Evolutionary conservation across 2,797 vertebrate genomes (phyloP).

Genomic region (Macrochelys suwanniensis): DNA sequence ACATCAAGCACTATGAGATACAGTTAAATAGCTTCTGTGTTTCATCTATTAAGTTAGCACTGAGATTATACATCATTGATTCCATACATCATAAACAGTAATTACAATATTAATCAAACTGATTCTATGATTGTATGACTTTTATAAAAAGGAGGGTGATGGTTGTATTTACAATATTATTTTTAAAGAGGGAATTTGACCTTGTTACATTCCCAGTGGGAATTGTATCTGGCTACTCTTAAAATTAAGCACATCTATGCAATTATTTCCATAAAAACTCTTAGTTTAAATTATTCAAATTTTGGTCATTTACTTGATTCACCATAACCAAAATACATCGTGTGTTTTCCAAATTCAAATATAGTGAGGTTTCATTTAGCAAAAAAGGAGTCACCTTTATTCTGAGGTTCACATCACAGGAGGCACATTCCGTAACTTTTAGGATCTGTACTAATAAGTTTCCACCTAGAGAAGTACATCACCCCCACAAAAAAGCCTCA

Average conservation of each 20-base stretch:
- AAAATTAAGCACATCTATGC: slow-evolving; percentile 37
- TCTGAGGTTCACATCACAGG: not conserved
- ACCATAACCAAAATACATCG: not conserved
- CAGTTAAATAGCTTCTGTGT: slow-evolving; percentile 35
- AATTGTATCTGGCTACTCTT: slow-evolving; percentile 19
- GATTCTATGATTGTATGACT: not conserved
- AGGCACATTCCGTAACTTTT: not conserved
- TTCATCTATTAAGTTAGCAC: slow-evolving; percentile 46
- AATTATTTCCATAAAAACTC: slow-evolving; percentile 52
- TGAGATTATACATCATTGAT: slow-evolving; percentile 43
- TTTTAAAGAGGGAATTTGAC: not conserved
- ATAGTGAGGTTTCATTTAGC: not conserved
- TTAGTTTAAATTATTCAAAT: slow-evolving; percentile 4
- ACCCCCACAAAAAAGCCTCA: not conserved
- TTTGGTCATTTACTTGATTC: slow-evolving; percentile 44
- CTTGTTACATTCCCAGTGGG: not conserved
- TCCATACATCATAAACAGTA: slow-evolving; percentile 26
- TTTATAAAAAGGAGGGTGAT: not conserved
- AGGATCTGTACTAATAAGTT: not conserved
- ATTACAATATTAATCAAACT: slow-evolving; percentile 49
- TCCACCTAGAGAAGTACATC: not conserved
- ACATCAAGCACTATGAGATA: slow-evolving; percentile 28
- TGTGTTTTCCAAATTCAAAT: slow-evolving; percentile 51
- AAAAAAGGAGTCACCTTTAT: slow-evolving; percentile 28
- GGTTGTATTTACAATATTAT: not conserved